Conservation (phyloP, 2,888 invertebrate genomes). For the Agriopis marginaria region DNA sequence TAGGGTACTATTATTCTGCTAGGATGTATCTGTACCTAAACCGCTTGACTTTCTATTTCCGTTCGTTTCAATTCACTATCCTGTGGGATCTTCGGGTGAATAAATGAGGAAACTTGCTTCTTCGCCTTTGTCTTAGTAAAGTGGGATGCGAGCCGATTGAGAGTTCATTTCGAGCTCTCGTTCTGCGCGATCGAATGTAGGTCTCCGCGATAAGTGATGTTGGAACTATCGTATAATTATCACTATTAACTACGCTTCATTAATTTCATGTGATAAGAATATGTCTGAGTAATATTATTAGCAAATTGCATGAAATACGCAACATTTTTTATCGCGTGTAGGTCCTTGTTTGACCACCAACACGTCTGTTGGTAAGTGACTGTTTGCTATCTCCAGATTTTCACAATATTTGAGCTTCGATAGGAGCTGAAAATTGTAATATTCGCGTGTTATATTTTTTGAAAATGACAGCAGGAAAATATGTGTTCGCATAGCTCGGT, state of each 20-base stretch:
- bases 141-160: slow-evolving; percentile 56
- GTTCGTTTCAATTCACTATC: slow-evolving; percentile 63
- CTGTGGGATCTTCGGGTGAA: slow-evolving; percentile 66
- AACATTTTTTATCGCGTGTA: too few relatives aligned
- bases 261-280: slow-evolving; percentile 23
- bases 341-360: too few relatives aligned
- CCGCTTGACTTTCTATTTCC: slow-evolving; percentile 80
- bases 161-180: slow-evolving; percentile 53
- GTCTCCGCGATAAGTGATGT: slow-evolving; percentile 40
- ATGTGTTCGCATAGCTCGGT: slow-evolving; percentile 48
- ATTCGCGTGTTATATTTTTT: slow-evolving; percentile 48
- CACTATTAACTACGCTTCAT: slow-evolving; percentile 35
- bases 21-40: slow-evolving; percentile 69
- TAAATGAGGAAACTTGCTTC: slow-evolving; percentile 75
- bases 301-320: neutral
- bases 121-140: slow-evolving; percentile 69
- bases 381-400: neutral
- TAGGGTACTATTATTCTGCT: slow-evolving; percentile 49
- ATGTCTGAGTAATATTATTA: slow-evolving; percentile 3
- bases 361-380: neutral
- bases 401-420: neutral
- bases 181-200: slow-evolving; percentile 43
- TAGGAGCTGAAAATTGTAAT: slow-evolving; percentile 35
- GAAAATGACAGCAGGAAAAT: slow-evolving; percentile 47
- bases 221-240: slow-evolving; percentile 26